Percentiles rank a stretch among this genome's conserved stretches.
Evolutionary conservation across 2,797 vertebrate genomes (phyloP).

Genomic region (Babyrousa celebensis): DNA sequence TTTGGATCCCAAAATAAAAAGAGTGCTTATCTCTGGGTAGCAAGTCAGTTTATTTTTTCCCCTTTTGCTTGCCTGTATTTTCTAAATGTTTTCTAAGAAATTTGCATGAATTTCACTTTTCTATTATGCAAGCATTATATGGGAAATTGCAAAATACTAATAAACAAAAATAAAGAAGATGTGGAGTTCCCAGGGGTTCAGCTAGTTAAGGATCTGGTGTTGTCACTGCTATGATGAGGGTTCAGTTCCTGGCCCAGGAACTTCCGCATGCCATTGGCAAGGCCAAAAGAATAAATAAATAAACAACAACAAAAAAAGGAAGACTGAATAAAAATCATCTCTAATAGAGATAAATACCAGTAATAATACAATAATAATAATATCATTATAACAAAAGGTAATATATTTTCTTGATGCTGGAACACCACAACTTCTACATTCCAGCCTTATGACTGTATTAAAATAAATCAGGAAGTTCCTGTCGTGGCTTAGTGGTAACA

Average conservation of each 20-base stretch:
- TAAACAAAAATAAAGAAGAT: neutral
- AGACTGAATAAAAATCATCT: slow-evolving; percentile 6
- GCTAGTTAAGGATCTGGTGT: too few species aligned
- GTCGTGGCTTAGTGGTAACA: too few species aligned
- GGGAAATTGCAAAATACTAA: neutral
- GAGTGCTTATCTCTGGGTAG: neutral
- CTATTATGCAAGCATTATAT: neutral
- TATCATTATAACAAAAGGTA: neutral
- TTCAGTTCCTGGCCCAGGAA: too few species aligned
- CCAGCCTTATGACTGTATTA: neutral
- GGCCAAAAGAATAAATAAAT: neutral
- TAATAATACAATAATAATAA: neutral
- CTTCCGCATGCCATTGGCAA: too few species aligned
- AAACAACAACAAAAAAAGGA: neutral
- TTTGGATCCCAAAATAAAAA: neutral
- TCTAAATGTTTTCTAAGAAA: slow-evolving; percentile 40
- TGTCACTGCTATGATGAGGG: too few species aligned
- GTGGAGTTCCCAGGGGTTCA: too few species aligned
- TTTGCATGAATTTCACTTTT: neutral
- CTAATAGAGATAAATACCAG: neutral
- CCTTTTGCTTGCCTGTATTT: neutral
- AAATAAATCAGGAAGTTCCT: neutral
- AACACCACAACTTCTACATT: neutral
- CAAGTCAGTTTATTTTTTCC: slow-evolving; percentile 15
- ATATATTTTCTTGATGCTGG: neutral